Evolutionary conservation across 2,797 vertebrate species (phyloP), one percentile per base, ranked within the genome.

Genomic region (Oophaga sylvatica): DNA sequence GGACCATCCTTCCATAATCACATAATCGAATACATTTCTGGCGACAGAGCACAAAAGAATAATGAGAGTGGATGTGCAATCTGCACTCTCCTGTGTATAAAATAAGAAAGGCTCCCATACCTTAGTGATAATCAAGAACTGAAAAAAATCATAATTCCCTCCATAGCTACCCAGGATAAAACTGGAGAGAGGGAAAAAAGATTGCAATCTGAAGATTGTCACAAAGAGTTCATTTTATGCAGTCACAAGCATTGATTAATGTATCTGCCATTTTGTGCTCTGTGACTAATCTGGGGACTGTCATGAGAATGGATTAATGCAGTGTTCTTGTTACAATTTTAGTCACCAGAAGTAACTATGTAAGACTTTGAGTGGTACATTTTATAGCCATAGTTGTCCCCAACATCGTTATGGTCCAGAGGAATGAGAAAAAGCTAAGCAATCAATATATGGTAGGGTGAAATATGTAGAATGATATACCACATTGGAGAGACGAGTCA

Each of bases 271-370:
- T 90, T 93, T 93, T 90, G 92, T 90, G 0, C 5, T 75, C 81
- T 73, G 91, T 81, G 71, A 84, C 84, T 91, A 90, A 89, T 93
- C 92, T 92, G 84, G 86, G 85, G 91, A 84, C 92, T 94, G 93
- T 94, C 94, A 93, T n/a, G 56, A 93, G 90, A 92, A 91, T 90
- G 93, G 93, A 95, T 95, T 92, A 92, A 91, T 88, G 89, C 75
- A 20, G 90, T 65, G 91, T 90, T 93, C 92, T 90, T 90, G 91
- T 92, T 90, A 90, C 76, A 91, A 91, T 87, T 90, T 92, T 91
- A 93, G 91, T 91, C 68, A 9, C 82, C 89, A 92, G 89, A 90
- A 81, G 87, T 88, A 88, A 88, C 87, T 85, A 85, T 91, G 90
- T 86, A 90, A 90, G 90, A 91, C 91, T 91, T 89, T 91, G 84